A percentile compares a stretch with the other conserved stretches of the same genome.
Conservation (phyloP, 1,140 invertebrate species). For the Pseudobourletiella spinata region DNA sequence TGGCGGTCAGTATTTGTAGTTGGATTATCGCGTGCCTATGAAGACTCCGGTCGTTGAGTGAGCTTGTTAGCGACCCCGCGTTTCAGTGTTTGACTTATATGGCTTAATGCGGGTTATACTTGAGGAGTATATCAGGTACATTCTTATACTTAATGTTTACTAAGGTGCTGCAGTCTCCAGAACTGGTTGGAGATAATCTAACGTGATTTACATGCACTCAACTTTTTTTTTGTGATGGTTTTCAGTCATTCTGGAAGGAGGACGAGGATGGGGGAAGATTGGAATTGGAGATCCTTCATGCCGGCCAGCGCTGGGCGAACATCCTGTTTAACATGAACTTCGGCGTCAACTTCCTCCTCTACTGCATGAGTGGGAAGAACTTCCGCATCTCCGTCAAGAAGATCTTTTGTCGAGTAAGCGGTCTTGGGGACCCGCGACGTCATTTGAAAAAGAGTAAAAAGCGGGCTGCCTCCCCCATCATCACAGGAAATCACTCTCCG, state of each 20-base stretch:
- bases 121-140: neutral
- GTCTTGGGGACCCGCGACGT: neutral
- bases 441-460: too few species aligned
- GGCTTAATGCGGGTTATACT: too few species aligned
- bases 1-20: too few species aligned
- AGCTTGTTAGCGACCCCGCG: too few species aligned
- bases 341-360: slow-evolving; percentile 75
- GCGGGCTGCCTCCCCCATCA: neutral
- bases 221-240: neutral
- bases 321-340: slow-evolving; percentile 69
- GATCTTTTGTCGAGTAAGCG: slow-evolving; percentile 6
- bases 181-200: neutral
- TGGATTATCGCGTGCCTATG: too few species aligned
- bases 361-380: slow-evolving; percentile 69
- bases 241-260: neutral
- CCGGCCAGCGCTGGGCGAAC: slow-evolving; percentile 48
- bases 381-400: slow-evolving; percentile 54
- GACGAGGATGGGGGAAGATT: neutral
- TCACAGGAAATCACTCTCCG: neutral
- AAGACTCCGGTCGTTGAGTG: too few species aligned
- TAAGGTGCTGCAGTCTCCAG: neutral
- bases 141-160: neutral
- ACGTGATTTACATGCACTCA: neutral
- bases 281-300: slow-evolving; percentile 17
- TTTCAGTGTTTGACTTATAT: too few species aligned